Conservation (phyloP, 2,888 invertebrate genomes). For the Platycheirus rosarum region DNA sequence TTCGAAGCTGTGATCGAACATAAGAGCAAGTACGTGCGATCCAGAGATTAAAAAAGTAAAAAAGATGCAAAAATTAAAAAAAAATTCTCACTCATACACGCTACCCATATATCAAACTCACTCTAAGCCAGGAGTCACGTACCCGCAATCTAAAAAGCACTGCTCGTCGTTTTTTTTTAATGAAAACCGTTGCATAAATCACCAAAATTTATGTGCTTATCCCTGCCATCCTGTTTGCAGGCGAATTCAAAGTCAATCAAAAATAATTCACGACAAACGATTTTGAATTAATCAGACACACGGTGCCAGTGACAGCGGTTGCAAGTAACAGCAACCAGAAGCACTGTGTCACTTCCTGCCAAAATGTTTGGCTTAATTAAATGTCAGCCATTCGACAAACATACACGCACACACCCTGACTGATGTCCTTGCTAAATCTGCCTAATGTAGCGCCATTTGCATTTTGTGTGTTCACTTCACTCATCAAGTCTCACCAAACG, state of each 20-base stretch:
- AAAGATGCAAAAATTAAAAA: no score
- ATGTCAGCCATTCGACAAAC: constrained; percentile 28
- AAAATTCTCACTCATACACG: no score
- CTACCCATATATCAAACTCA: background rate
- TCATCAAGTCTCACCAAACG: constrained; percentile 21
- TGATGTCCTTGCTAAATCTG: background rate
- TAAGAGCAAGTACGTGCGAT: no score
- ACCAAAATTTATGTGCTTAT: background rate
- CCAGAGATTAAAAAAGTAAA: no score
- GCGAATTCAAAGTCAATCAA: constrained; percentile 16
- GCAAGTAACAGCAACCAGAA: background rate
- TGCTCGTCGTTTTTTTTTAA: background rate
- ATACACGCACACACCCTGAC: background rate
- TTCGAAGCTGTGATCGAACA: no score
- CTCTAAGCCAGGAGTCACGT: constrained; percentile 2
- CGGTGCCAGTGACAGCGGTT: constrained; percentile 2
- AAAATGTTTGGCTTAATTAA: constrained; percentile 54
- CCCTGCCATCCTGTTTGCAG: background rate
- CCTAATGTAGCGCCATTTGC: constrained; percentile 36
- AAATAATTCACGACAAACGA: constrained; percentile 43
- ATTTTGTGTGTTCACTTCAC: constrained; percentile 17
- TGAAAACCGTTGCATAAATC: constrained; percentile 40
- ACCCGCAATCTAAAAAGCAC: background rate
- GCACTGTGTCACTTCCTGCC: constrained; percentile 22
- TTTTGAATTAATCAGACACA: constrained; percentile 44